Base-by-base conservation (phyloP, 2,113 vertebrate species). In the Solea senegalensis region DNA sequence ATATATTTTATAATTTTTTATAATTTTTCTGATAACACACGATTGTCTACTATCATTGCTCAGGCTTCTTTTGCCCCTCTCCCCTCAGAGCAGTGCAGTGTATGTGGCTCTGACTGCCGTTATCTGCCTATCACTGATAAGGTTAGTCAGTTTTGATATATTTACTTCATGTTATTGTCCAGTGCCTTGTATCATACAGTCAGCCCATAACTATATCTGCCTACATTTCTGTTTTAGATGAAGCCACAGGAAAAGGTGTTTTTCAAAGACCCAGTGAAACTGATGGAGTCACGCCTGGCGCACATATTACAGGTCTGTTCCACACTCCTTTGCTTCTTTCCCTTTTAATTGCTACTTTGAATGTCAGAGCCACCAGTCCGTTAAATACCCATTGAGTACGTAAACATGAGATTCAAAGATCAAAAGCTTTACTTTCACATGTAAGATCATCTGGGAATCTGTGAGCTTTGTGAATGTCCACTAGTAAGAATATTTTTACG, bases 231-330 rank as follows among this genome's bases (percentile, higher is more conserved):
- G 45, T 69, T 71, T 64, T 74, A 97, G 95, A 94, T 97, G 88
- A 96, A 96, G 77, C 91, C 93, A 45, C 92, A 94, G 76, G 95
- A 95, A 83, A 95, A 93, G 64, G 90, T 93, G 67, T 96, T 94
- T 89, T 96, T 97, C 87, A 94, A 65, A 86, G 95, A 92, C 62
- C 94, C 94, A 2, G 54, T 92, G 57, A 94, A 95, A 57, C 92
- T 92, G 52, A 86, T 94, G 67, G 81, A 94, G 57, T 91, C 90
- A 14, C 90, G 90, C 66, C 88, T 96, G 84, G 91, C 89, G 67
- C 92, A 93, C 54, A 89, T 96, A 60, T 81, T 93, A 67, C 93
- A 96, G 95, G 96, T 97, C 50, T 59, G 85, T 74, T 26, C 8
- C 9, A 10, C 57, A 27, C 40, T 54, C 50, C 39, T 9, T 13